These are phyloP conservation scores for Gasterosteus nipponicus DNA, from an alignment of 2,113 vertebrate species.

Conservation along the genomic window DNA sequence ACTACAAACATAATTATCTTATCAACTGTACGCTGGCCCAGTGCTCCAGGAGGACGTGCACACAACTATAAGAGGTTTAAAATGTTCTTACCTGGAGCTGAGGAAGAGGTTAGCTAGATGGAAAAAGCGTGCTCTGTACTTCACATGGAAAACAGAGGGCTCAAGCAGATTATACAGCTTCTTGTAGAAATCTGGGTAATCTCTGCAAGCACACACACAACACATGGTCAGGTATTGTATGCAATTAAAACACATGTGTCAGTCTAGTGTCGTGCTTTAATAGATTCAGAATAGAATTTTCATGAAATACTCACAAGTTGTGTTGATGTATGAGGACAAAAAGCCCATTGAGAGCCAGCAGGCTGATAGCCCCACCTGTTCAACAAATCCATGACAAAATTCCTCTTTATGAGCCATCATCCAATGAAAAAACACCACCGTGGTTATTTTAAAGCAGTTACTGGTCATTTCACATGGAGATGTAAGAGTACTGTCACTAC, in stretches of 20 bases:
- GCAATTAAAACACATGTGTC: not conserved
- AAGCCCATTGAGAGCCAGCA: conserved; percentile 93
- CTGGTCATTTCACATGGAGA: not conserved
- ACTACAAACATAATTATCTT: not conserved
- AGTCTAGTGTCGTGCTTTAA: not conserved
- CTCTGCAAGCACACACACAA: conserved; percentile 75
- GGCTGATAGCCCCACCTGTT: conserved; percentile 93
- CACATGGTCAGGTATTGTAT: not conserved
- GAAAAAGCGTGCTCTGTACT: conserved; percentile 94
- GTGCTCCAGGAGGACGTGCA: not conserved
- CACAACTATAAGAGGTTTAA: not conserved
- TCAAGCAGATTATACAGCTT: conserved; percentile 94
- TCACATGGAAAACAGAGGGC: conserved; percentile 91
- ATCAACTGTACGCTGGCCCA: not conserved
- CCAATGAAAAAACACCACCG: not conserved
- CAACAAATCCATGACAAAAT: conserved; percentile 25
- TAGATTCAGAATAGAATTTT: not conserved
- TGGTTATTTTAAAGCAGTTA: not conserved
- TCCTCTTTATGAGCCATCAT: not conserved
- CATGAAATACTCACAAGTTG: conserved; percentile 89
- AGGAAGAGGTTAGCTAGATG: conserved; percentile 90
- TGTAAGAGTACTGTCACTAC: not conserved
- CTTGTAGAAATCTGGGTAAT: conserved; percentile 96
- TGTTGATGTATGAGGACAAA: conserved; percentile 95
- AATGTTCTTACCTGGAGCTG: conserved; percentile 87